A percentile compares a stretch with the other conserved stretches of the same genome.
phyloP scores from a whole-genome alignment of 2,797 vertebrate genomes.

The Bradypus variegatus region DNA sequence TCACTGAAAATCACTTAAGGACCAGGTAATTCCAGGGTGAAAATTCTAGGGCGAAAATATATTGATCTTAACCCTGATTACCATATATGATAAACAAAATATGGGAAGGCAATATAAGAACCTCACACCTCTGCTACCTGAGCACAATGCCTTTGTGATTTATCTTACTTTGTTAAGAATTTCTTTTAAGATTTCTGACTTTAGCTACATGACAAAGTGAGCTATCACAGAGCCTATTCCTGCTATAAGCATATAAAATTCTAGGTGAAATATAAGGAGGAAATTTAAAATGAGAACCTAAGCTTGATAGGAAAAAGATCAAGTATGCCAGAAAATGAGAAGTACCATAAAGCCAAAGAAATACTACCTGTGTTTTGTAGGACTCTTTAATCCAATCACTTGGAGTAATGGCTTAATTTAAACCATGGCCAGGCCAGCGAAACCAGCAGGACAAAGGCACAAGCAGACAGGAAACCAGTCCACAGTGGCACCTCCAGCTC shows the following conservation, averaged over 20 bases:
- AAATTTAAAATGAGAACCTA: background rate
- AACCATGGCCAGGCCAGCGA: background rate
- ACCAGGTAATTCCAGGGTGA: background rate
- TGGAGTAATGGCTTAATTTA: background rate
- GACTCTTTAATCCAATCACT: background rate
- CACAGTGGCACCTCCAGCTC: too few species aligned
- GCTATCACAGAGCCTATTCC: background rate
- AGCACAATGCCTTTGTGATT: background rate
- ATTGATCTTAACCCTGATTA: background rate
- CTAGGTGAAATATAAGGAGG: background rate
- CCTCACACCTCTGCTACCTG: background rate
- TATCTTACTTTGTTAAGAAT: background rate
- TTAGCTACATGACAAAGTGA: background rate
- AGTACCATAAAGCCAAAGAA: background rate
- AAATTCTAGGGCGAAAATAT: background rate
- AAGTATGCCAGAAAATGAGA: background rate
- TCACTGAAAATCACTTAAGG: background rate
- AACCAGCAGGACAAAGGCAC: background rate
- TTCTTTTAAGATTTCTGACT: background rate
- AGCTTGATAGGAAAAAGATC: background rate
- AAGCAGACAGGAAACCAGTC: background rate
- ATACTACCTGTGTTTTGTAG: background rate
- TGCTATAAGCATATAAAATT: background rate
- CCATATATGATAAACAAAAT: background rate
- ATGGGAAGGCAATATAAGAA: background rate